A percentile compares a stretch with the other conserved stretches of the same genome.
phyloP scores from a whole-genome alignment of 2,797 vertebrate species.

The Pseudochirops cupreus region DNA sequence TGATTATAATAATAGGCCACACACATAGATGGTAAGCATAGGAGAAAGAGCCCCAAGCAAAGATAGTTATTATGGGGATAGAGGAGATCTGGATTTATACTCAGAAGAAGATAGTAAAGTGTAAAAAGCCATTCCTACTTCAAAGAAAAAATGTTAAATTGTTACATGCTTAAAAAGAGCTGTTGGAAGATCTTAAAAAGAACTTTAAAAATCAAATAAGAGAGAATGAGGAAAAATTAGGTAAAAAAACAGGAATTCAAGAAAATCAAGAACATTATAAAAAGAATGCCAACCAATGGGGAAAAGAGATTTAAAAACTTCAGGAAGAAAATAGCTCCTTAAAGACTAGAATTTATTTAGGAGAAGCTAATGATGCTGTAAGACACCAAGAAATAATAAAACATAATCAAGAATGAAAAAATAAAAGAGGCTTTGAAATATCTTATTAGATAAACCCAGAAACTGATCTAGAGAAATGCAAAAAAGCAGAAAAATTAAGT shows the following conservation, averaged over 20 bases:
- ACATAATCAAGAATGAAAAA: neutral
- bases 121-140: neutral
- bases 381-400: neutral
- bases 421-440: neutral
- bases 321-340: neutral
- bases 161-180: no score
- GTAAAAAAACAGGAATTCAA: neutral
- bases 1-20: no score
- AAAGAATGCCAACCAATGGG: neutral
- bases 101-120: neutral
- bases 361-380: neutral
- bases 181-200: no score
- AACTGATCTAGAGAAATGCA: neutral
- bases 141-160: no score
- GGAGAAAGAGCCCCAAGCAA: neutral
- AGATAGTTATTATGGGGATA: neutral
- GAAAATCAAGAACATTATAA: neutral
- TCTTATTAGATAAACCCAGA: neutral
- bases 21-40: neutral
- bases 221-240: no score
- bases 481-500: no score
- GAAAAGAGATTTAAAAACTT: neutral
- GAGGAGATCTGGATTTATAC: neutral
- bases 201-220: no score
- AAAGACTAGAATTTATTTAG: neutral